Evolutionary conservation across 2,888 invertebrate species (phyloP).

Genomic region (Papilio protenor): DNA sequence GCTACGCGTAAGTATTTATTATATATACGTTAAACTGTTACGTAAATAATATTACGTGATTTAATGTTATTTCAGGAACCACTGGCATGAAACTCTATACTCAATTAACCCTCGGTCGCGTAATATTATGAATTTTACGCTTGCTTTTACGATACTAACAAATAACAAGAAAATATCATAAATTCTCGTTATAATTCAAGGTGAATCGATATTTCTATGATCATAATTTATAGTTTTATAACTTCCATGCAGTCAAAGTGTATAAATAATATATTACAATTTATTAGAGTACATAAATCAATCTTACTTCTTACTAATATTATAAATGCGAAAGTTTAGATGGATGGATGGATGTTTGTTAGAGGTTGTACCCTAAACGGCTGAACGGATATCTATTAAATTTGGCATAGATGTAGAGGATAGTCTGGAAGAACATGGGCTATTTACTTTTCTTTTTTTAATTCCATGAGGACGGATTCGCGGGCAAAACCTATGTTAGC

Average conservation of each 20-base stretch:
- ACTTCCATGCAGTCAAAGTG: background rate
- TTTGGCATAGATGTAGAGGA: too few species aligned
- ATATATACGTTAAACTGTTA: background rate
- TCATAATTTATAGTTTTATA: background rate
- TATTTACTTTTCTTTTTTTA: too few species aligned
- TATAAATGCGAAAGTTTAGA: too few species aligned
- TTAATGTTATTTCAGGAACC: constrained; percentile 3
- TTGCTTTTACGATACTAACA: constrained; percentile 7
- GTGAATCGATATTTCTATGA: constrained; percentile 6
- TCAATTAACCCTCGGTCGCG: background rate
- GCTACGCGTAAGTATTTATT: background rate
- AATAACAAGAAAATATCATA: background rate
- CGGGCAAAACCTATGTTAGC: too few species aligned
- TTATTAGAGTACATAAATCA: too few species aligned
- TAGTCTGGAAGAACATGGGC: too few species aligned
- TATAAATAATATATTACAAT: background rate
- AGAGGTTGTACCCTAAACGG: too few species aligned
- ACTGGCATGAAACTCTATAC: constrained; percentile 3
- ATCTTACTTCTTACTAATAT: too few species aligned
- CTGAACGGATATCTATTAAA: too few species aligned
- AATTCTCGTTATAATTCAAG: background rate
- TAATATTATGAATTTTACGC: background rate
- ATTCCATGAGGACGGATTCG: too few species aligned
- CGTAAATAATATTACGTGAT: constrained; percentile 11
- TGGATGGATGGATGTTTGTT: too few species aligned